Conservation (phyloP, 2,113 vertebrate species). For the Paedocypris sp. region DNA sequence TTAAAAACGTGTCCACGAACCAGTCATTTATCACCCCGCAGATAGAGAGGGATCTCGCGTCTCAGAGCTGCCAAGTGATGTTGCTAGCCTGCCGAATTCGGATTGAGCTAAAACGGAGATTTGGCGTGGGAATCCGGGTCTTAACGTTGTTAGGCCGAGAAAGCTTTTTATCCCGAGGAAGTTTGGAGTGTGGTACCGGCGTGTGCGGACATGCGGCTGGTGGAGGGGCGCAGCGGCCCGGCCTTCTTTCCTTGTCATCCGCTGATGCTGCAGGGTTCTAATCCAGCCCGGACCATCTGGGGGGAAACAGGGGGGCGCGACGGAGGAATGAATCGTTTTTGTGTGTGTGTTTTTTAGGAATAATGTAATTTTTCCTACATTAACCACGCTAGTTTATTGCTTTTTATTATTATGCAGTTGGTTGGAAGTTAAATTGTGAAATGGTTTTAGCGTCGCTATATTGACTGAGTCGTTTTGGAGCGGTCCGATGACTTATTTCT, state of each 20-base stretch:
- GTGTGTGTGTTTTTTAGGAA: neutral
- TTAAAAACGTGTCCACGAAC: neutral
- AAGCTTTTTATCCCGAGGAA: neutral
- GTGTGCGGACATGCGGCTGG: slow-evolving; percentile 2
- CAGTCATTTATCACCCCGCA: slow-evolving; percentile 1
- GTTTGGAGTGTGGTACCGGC: neutral
- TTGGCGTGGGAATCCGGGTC: neutral
- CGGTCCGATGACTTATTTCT: too few relatives aligned
- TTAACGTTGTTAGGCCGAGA: neutral
- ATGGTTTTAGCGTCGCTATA: too few relatives aligned
- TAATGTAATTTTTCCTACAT: neutral
- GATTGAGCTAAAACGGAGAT: neutral
- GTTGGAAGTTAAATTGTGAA: too few relatives aligned
- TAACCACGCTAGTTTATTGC: too few relatives aligned
- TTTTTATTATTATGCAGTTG: too few relatives aligned
- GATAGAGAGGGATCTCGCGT: neutral
- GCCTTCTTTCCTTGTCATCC: slow-evolving; percentile 23
- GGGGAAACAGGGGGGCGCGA: neutral
- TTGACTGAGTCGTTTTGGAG: too few relatives aligned
- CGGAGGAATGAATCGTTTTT: neutral
- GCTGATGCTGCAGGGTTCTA: slow-evolving; percentile 30
- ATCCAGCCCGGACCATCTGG: slow-evolving; percentile 24
- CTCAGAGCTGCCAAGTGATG: neutral
- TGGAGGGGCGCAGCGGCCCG: slow-evolving; percentile 21
- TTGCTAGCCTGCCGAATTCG: slow-evolving; percentile 5